phyloP scores from a whole-genome alignment of 2,113 vertebrate genomes.

The Paradoxurus hermaphroditus region DNA sequence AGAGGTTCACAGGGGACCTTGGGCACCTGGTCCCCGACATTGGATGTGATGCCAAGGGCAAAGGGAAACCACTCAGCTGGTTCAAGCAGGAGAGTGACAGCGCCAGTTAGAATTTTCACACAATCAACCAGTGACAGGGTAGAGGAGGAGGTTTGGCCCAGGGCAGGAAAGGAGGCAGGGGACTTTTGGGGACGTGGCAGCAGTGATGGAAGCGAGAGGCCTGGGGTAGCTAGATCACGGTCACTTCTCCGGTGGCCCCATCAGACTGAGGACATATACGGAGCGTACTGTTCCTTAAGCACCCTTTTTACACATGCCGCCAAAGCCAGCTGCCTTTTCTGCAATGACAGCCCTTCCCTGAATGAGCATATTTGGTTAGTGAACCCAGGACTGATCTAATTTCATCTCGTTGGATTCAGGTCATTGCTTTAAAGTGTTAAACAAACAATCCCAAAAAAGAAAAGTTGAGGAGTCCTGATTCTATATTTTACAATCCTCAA shows the following conservation, averaged over 20 bases:
- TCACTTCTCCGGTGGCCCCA: not conserved
- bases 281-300: not conserved
- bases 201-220: not conserved
- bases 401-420: not conserved
- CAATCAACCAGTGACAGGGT: not conserved
- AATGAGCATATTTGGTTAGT: not conserved
- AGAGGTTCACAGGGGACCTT: not conserved
- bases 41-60: not conserved
- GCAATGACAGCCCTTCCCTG: not conserved
- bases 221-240: not conserved
- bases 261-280: not conserved
- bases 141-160: not conserved
- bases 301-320: not conserved
- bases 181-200: not conserved
- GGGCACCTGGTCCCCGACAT: not conserved
- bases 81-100: not conserved
- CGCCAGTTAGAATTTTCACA: not conserved
- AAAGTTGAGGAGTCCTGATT: not conserved
- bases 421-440: not conserved
- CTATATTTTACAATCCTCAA: constrained; percentile 33
- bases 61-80: not conserved
- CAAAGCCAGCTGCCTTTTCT: not conserved
- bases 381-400: not conserved
- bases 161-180: not conserved
- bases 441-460: not conserved